Percentiles rank a stretch among this genome's conserved stretches.
phyloP scores from a whole-genome alignment of 2,888 invertebrate species.

The Calameuta idolon region DNA sequence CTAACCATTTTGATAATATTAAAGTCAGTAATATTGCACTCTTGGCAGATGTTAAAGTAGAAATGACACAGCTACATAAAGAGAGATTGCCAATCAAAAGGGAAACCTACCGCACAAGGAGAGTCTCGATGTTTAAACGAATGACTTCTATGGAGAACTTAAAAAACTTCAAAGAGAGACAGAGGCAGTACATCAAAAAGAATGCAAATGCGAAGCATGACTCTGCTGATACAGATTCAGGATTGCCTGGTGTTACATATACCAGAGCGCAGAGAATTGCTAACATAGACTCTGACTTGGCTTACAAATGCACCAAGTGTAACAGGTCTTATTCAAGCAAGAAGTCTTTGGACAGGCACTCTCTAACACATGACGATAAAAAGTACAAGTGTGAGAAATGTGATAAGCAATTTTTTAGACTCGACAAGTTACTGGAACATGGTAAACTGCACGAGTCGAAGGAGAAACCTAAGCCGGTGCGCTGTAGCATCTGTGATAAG shows the following conservation, averaged over 20 bases:
- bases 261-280: slow-evolving; percentile 12
- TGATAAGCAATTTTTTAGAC: slow-evolving; percentile 38
- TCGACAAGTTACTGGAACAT: slow-evolving; percentile 40
- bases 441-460: slow-evolving; percentile 38
- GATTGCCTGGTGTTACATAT: slow-evolving; percentile 4
- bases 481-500: slow-evolving; percentile 54
- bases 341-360: slow-evolving; percentile 40
- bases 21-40: background rate
- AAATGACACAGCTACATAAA: slow-evolving; percentile 7
- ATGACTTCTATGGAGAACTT: slow-evolving; percentile 57
- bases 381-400: slow-evolving; percentile 46
- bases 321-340: slow-evolving; percentile 41
- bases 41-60: slow-evolving; percentile 10
- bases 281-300: slow-evolving; percentile 19
- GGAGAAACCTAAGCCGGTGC: slow-evolving; percentile 39
- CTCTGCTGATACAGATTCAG: slow-evolving; percentile 28
- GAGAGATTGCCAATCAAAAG: slow-evolving; percentile 29
- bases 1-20: background rate
- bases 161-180: slow-evolving; percentile 51
- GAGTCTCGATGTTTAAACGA: slow-evolving; percentile 47
- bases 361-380: slow-evolving; percentile 32
- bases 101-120: slow-evolving; percentile 41
- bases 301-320: slow-evolving; percentile 41
- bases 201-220: slow-evolving; percentile 33
- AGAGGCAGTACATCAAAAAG: slow-evolving; percentile 54